phyloP scores from a whole-genome alignment of 2,797 vertebrate species.

The Anniella stebbinsi region DNA sequence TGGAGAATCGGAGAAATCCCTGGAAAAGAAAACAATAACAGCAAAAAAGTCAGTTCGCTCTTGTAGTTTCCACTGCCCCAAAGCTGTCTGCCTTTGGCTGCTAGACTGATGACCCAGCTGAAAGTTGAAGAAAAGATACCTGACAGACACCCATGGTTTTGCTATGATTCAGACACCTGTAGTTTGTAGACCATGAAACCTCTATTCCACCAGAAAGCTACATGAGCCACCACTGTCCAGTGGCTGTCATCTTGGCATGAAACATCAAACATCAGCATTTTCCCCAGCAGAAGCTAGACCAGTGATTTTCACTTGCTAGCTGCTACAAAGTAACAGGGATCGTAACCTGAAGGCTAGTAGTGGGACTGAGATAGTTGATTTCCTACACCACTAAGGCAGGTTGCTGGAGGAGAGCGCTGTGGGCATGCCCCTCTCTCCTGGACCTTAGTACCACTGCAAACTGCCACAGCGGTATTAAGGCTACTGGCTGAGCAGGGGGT shows the following conservation, averaged over 20 bases:
- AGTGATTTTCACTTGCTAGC: background rate
- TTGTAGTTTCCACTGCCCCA: rapidly evolving
- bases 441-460: background rate
- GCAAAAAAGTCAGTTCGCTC: rapidly evolving
- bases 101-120: background rate
- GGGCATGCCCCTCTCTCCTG: background rate
- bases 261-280: background rate
- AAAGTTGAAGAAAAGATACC: constrained; percentile 1
- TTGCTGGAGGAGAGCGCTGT: background rate
- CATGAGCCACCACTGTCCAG: background rate
- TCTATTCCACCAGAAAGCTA: background rate
- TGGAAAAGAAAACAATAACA: constrained; percentile 63
- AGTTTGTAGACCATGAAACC: background rate
- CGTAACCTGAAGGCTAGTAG: background rate
- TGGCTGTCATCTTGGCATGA: background rate
- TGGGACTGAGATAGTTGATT: background rate
- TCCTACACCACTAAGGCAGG: background rate
- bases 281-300: background rate
- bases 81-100: background rate
- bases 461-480: background rate
- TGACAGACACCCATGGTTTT: background rate
- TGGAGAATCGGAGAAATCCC: constrained; percentile 83
- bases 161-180: background rate
- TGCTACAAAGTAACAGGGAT: background rate
- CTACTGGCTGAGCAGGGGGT: background rate